These are phyloP conservation scores for Entomobrya multifasciata DNA, from an alignment of 2,888 invertebrate genomes.

Conservation along the genomic window DNA sequence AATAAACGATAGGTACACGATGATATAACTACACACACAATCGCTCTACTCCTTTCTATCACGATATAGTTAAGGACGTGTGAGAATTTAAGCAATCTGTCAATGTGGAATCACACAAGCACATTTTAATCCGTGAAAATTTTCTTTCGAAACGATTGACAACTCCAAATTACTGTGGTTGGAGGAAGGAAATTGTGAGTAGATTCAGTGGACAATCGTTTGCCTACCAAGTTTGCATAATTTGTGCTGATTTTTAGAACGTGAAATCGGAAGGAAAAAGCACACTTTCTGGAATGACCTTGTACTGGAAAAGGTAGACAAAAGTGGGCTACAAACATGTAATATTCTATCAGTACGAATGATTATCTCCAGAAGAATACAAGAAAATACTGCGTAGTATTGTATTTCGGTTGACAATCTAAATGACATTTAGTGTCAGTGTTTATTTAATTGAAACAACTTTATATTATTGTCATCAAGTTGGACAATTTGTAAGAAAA, in stretches of 20 bases:
- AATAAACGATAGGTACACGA: too few relatives aligned
- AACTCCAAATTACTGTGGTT: conserved; percentile 49
- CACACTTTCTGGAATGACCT: conserved; percentile 36
- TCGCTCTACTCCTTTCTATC: too few relatives aligned
- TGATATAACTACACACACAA: too few relatives aligned
- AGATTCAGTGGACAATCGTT: background rate
- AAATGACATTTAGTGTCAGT: too few relatives aligned
- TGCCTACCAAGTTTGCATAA: conserved; percentile 11
- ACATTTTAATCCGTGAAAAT: conserved; percentile 57
- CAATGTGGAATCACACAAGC: conserved; percentile 54
- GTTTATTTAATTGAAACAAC: too few relatives aligned
- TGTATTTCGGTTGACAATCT: too few relatives aligned
- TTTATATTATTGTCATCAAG: too few relatives aligned
- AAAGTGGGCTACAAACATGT: background rate
- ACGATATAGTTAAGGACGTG: conserved; percentile 28
- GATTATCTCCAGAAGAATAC: background rate
- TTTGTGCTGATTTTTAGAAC: background rate
- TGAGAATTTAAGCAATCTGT: conserved; percentile 50
- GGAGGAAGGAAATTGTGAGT: conserved; percentile 3
- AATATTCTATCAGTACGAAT: conserved; percentile 1
- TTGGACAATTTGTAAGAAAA: too few relatives aligned
- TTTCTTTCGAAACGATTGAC: conserved; percentile 55
- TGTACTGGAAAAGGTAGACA: conserved; percentile 27
- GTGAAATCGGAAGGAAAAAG: conserved; percentile 20
- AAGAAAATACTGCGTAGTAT: too few relatives aligned